Evolutionary conservation across 2,113 vertebrate genomes (phyloP), one percentile per base, ranked within the genome.

Genomic region (Eleginops maclovinus): DNA sequence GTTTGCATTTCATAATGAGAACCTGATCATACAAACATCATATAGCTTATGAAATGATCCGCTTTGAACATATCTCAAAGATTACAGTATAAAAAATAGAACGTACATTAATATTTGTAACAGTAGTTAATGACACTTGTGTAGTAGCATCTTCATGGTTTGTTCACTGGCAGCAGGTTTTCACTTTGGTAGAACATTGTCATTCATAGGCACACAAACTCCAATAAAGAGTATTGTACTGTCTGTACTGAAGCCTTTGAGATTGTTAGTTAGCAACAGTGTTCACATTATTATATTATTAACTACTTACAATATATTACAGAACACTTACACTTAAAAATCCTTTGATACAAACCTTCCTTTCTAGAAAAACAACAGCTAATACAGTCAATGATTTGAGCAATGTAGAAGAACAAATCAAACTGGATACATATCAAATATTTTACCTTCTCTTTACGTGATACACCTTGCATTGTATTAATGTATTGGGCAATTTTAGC

Each of bases 221-320:
- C 58, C 3, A 44, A 40, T 28, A 53, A 50, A n/a, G 22, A 56
- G 17, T 9, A 36, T 19, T 0, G 0, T n/a, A 28, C 21, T 43
- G 5, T 31, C 55, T 58, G 31, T 15, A 46, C 28, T 44, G 68
- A 44, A 72, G 54, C 28, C 15, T 1, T 43, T 31, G 4, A 55
- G 13, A 44, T 60, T 44, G 28, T 28, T 40, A 51, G 26, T 64
- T 28, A 26, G 8, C 12, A 75, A 43, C 47, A 72, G 13, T 59
- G 36, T 84, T 89, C 86, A 92, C 84, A 83, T 88, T 88, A 46
- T 19, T 28, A 15, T 88, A 46, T 15, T 28, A 15, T 49, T 12
- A 55, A 1, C 21, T 72, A 28, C 26, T 59, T 49, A 47, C 15
- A 79, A 9, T 36, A 28, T 43, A 28, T 28, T 28, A 28, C n/a